Evolutionary conservation across 2,888 invertebrate genomes (phyloP).

Genomic region (Lasioglossum lativentre): DNA sequence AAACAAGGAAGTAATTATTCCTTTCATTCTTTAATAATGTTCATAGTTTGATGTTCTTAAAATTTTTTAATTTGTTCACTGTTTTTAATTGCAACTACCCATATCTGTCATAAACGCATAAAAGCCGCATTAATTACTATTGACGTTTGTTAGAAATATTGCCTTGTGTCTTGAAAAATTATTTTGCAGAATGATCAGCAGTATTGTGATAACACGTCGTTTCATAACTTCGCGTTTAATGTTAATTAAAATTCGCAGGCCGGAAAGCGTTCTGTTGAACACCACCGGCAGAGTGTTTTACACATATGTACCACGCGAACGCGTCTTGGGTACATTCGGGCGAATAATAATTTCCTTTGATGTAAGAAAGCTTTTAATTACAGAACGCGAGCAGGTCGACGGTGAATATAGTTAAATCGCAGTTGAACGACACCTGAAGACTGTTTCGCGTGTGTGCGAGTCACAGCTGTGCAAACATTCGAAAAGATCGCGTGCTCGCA

Average conservation of each 20-base stretch:
- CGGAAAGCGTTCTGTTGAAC: neutral
- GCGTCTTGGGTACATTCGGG: conserved; percentile 4
- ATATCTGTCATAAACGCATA: too few relatives aligned
- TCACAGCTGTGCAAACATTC: conserved; percentile 3
- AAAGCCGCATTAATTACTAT: too few relatives aligned
- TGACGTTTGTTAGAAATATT: too few relatives aligned
- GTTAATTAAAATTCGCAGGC: neutral
- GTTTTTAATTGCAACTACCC: too few relatives aligned
- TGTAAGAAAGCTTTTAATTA: conserved; percentile 27
- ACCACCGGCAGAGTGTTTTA: too few relatives aligned
- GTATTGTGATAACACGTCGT: too few relatives aligned
- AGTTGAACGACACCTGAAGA: conserved; percentile 19
- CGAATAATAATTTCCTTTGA: conserved; percentile 23
- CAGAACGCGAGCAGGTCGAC: neutral
- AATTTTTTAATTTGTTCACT: too few relatives aligned
- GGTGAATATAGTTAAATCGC: conserved; percentile 5
- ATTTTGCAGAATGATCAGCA: neutral
- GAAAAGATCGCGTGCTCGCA: conserved; percentile 9
- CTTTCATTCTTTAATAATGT: too few relatives aligned
- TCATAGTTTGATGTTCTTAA: too few relatives aligned
- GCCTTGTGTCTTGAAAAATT: too few relatives aligned
- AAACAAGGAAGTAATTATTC: too few relatives aligned
- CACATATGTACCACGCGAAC: neutral
- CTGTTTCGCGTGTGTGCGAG: neutral
- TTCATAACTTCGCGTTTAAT: neutral